A percentile compares a stretch with the other conserved stretches of the same genome.
phyloP scores from a whole-genome alignment of 2,797 vertebrate genomes.

The Taenioides sp. region DNA sequence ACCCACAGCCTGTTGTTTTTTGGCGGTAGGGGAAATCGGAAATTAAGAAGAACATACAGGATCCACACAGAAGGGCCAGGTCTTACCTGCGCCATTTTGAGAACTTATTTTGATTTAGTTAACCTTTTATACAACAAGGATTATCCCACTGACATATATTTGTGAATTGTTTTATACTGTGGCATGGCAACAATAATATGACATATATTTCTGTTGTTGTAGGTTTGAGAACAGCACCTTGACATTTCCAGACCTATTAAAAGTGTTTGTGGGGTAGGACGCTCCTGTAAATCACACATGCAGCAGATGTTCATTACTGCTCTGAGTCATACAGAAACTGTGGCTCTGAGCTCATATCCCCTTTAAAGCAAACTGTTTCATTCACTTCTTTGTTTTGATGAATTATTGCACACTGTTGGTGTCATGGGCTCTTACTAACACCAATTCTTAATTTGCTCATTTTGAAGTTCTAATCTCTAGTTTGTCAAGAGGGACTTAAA shows the following conservation, averaged over 20 bases:
- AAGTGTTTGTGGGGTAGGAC: slow-evolving; percentile 2
- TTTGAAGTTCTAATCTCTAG: not conserved
- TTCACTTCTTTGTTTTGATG: slow-evolving; percentile 1
- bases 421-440: not conserved
- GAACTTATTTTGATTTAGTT: no score
- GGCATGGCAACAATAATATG: not conserved
- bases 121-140: no score
- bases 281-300: slow-evolving; percentile 47
- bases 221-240: not conserved
- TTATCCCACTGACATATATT: not conserved
- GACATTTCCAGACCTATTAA: not conserved
- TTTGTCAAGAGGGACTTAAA: slow-evolving; percentile 1
- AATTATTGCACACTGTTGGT: not conserved
- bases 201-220: not conserved
- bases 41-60: no score
- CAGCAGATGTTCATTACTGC: slow-evolving; percentile 45
- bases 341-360: slow-evolving; percentile 42
- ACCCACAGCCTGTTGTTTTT: not conserved
- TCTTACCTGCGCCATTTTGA: no score
- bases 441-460: not conserved
- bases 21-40: no score
- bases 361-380: not conserved
- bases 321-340: slow-evolving; percentile 57
- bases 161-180: not conserved
- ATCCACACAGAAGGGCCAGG: no score